These are phyloP conservation scores for Coregonus suidteri DNA, from an alignment of 2,797 vertebrate genomes.

Conservation along the genomic window DNA sequence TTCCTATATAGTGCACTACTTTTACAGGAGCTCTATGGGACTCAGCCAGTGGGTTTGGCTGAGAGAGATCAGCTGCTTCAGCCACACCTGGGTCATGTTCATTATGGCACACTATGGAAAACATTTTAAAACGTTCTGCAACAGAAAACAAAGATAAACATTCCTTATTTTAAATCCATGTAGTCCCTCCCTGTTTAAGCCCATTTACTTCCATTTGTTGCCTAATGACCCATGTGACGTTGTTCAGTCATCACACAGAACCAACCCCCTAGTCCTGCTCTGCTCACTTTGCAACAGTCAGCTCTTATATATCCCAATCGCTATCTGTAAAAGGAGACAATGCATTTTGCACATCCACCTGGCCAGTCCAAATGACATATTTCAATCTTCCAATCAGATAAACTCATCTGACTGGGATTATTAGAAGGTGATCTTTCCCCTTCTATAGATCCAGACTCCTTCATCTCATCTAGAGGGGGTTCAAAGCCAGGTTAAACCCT, in stretches of 20 bases:
- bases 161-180: too few relatives aligned
- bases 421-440: constrained; percentile 9
- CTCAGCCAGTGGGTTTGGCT: neutral
- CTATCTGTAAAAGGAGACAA: neutral
- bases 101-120: neutral
- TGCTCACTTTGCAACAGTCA: constrained; percentile 6
- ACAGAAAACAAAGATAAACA: too few relatives aligned
- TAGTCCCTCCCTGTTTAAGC: too few relatives aligned
- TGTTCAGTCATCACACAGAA: too few relatives aligned
- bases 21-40: too few relatives aligned
- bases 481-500: constrained; percentile 57
- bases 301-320: constrained; percentile 21
- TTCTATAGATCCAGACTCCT: constrained; percentile 16
- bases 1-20: too few relatives aligned
- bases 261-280: neutral
- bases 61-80: constrained; percentile 21
- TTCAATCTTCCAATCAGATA: neutral
- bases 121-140: too few relatives aligned
- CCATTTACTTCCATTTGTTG: too few relatives aligned
- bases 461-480: constrained; percentile 44
- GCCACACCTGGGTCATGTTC: constrained; percentile 39
- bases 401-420: constrained; percentile 22
- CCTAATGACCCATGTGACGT: too few relatives aligned
- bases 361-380: neutral
- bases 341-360: neutral